Conservation (phyloP, 2,888 invertebrate genomes). For the Subacronicta megacephala region DNA sequence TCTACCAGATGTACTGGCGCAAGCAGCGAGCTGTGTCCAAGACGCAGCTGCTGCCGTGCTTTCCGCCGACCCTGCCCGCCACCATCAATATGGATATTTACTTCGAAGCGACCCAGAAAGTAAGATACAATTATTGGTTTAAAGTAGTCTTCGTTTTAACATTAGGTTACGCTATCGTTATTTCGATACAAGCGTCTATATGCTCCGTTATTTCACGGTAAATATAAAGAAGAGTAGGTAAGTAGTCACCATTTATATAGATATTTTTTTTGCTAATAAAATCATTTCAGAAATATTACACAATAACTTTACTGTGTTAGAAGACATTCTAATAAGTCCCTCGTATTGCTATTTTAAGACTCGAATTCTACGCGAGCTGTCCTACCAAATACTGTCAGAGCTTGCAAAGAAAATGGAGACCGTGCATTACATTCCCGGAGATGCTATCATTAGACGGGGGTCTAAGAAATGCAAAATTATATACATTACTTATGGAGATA, state of each 20-base stretch:
- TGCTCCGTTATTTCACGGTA: too few species aligned
- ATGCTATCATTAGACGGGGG: conserved; percentile 74
- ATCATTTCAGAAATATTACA: too few species aligned
- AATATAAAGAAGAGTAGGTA: too few species aligned
- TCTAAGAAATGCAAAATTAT: conserved; percentile 72
- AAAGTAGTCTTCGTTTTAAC: too few species aligned
- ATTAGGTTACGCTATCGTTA: too few species aligned
- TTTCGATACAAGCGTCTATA: too few species aligned
- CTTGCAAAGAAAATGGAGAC: conserved; percentile 78
- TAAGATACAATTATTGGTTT: conserved; percentile 32
- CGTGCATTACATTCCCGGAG: conserved; percentile 79
- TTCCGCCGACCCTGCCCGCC: conserved; percentile 73
- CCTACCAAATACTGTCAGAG: conserved; percentile 75
- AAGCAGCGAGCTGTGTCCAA: conserved; percentile 77
- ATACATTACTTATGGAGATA: conserved; percentile 79
- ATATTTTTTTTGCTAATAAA: too few species aligned
- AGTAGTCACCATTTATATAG: too few species aligned
- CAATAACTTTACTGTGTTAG: too few species aligned
- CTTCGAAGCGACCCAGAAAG: conserved; percentile 81
- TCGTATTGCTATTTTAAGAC: conserved; percentile 56
- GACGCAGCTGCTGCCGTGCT: conserved; percentile 71
- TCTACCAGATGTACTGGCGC: conserved; percentile 84
- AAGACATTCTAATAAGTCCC: too few species aligned
- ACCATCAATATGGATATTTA: conserved; percentile 76
- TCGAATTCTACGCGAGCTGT: conserved; percentile 73